Evolutionary conservation across 2,888 invertebrate species (phyloP).

Genomic region (Lagria hirta): DNA sequence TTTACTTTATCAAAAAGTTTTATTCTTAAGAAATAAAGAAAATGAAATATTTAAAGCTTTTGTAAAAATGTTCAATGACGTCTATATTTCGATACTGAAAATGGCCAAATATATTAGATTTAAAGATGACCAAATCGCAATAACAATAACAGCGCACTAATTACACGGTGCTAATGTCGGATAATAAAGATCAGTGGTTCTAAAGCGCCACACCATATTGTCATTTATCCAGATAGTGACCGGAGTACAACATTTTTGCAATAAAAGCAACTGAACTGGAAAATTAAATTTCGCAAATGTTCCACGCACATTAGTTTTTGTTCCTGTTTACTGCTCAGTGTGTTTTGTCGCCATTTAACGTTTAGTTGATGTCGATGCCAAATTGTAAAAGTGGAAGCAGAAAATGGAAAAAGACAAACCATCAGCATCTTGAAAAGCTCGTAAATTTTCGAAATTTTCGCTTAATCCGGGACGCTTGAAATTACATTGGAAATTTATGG

Average conservation of each 20-base stretch:
- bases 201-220: constrained; percentile 32
- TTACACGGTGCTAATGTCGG: too few relatives aligned
- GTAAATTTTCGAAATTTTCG: constrained; percentile 5
- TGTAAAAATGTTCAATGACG: too few relatives aligned
- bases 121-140: too few relatives aligned
- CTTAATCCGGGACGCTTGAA: constrained; percentile 2
- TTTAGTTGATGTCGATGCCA: constrained; percentile 8
- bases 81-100: too few relatives aligned
- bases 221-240: constrained; percentile 43
- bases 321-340: constrained; percentile 35
- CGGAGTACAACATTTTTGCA: constrained; percentile 46
- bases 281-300: constrained; percentile 54
- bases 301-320: constrained; percentile 54
- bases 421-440: constrained; percentile 4
- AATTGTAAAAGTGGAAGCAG: constrained; percentile 7
- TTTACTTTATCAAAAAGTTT: too few relatives aligned
- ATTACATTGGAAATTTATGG: constrained; percentile 4
- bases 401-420: not conserved
- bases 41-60: too few relatives aligned
- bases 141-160: too few relatives aligned
- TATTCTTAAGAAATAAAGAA: too few relatives aligned
- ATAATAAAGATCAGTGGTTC: constrained; percentile 22
- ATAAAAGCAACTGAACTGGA: constrained; percentile 52
- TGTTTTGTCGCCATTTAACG: constrained; percentile 26
- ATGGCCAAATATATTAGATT: too few relatives aligned